Conservation (phyloP, 1,140 invertebrate species). For the Mamestra configurata region DNA sequence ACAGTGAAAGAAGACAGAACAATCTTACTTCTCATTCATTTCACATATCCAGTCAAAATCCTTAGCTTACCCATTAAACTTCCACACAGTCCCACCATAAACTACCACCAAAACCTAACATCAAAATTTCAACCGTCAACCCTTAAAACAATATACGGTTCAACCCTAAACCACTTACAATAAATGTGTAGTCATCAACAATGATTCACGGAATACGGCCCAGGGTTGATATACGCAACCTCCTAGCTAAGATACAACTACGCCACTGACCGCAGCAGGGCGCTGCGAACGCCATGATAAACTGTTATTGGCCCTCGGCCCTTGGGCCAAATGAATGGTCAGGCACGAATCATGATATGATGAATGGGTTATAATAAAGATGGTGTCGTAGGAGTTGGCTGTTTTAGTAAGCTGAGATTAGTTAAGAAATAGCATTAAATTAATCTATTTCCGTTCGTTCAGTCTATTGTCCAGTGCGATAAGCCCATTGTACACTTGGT, state of each 20-base stretch:
- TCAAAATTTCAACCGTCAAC: conserved; percentile 1
- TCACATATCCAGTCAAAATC: too few relatives aligned
- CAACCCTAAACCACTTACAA: conserved; percentile 33
- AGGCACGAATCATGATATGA: conserved; percentile 50
- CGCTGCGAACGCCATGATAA: conserved; percentile 46
- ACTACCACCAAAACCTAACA: neutral
- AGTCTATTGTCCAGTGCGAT: too few relatives aligned
- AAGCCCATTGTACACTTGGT: too few relatives aligned
- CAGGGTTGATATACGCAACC: conserved; percentile 42
- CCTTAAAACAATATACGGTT: conserved; percentile 5
- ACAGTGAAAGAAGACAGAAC: too few relatives aligned
- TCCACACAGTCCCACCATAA: too few relatives aligned
- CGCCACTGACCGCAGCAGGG: conserved; percentile 48
- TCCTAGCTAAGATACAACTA: conserved; percentile 51
- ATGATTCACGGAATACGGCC: conserved; percentile 39
- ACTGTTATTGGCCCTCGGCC: conserved; percentile 55
- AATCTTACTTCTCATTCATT: too few relatives aligned
- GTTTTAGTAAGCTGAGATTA: neutral
- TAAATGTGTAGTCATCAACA: conserved; percentile 46
- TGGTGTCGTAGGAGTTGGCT: conserved; percentile 10
- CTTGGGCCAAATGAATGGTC: conserved; percentile 53
- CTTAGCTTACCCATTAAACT: too few relatives aligned
- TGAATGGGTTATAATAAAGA: conserved; percentile 54
- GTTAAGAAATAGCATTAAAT: neutral
- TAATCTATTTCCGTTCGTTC: too few relatives aligned